Conservation (phyloP, 2,797 vertebrate genomes). For the Hemitrygon akajei region DNA sequence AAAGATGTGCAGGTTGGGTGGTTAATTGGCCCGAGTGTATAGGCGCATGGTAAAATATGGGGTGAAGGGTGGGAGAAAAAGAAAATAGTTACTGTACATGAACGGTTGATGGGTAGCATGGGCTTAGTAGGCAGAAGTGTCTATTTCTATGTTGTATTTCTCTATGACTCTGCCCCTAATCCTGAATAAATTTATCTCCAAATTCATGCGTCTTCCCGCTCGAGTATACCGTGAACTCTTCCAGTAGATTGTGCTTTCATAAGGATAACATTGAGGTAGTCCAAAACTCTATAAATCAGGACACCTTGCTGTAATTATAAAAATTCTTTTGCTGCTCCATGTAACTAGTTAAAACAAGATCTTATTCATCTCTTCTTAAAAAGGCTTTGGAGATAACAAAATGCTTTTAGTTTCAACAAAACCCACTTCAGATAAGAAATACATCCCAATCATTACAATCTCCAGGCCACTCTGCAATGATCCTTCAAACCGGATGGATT, state of each 20-base stretch:
- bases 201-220: neutral
- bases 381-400: neutral
- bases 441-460: neutral
- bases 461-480: neutral
- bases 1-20: too few relatives aligned
- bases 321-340: neutral
- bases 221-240: neutral
- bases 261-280: neutral
- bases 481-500: constrained; percentile 28
- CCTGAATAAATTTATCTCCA: neutral
- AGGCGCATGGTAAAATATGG: too few relatives aligned
- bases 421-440: neutral
- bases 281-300: neutral
- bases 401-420: neutral
- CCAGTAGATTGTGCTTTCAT: neutral
- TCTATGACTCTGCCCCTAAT: neutral
- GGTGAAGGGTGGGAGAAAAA: too few relatives aligned
- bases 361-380: neutral
- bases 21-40: too few relatives aligned
- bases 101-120: too few relatives aligned
- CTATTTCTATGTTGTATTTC: too few relatives aligned
- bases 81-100: too few relatives aligned
- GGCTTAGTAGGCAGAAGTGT: too few relatives aligned
- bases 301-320: neutral
- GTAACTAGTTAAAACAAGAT: neutral